A percentile compares a stretch with the other conserved stretches of the same genome.
phyloP scores from a whole-genome alignment of 1,140 invertebrate genomes.

The Rhopalosiphum padi region DNA sequence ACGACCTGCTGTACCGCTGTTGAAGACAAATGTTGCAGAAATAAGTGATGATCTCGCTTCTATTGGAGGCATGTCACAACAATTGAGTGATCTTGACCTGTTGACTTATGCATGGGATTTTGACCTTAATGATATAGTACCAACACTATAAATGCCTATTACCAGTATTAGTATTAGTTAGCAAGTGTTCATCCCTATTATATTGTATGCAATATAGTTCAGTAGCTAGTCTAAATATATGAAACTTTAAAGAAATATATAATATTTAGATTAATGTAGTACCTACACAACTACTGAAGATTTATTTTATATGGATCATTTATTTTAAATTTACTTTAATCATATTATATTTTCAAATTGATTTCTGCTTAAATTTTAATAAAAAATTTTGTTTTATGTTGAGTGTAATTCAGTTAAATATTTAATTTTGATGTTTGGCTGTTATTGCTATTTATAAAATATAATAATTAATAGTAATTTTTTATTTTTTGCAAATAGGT shows the following conservation, averaged over 20 bases:
- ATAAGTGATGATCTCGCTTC: constrained; percentile 59
- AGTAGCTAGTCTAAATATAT: background rate
- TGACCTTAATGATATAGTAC: constrained; percentile 40
- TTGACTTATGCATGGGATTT: constrained; percentile 60
- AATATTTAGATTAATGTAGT: background rate
- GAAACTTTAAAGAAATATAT: background rate
- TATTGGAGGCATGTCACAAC: constrained; percentile 57
- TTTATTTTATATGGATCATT: background rate
- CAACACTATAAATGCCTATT: constrained; percentile 26
- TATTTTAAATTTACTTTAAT: background rate
- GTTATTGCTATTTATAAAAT: background rate
- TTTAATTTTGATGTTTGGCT: background rate
- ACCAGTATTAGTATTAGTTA: constrained; percentile 16
- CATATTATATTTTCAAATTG: background rate
- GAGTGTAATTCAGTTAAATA: background rate
- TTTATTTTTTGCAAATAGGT: background rate
- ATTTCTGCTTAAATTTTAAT: background rate
- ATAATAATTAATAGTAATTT: background rate
- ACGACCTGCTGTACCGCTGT: constrained; percentile 59
- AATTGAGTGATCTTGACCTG: constrained; percentile 58
- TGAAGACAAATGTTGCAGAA: constrained; percentile 60
- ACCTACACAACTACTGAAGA: background rate
- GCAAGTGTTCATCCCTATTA: background rate
- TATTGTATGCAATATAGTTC: background rate
- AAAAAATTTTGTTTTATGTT: background rate